phyloP scores from a whole-genome alignment of 2,797 vertebrate species.

The Acanthurus leucopareius region DNA sequence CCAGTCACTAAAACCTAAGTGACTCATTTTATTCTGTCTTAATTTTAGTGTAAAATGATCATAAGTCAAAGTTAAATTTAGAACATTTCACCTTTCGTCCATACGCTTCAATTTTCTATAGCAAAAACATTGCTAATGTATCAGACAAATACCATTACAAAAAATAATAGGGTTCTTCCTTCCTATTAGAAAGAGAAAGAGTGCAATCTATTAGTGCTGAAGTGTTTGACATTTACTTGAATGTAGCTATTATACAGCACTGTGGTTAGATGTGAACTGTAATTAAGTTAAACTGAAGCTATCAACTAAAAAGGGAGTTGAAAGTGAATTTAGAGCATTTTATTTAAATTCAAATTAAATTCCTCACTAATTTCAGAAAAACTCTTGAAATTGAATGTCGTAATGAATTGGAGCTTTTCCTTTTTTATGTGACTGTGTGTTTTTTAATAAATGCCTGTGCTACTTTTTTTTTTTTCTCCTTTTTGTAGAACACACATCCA shows the following conservation, averaged over 20 bases:
- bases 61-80: neutral
- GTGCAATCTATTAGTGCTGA: conserved; percentile 20
- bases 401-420: conserved; percentile 1
- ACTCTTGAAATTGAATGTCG: neutral
- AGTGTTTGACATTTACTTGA: conserved; percentile 34
- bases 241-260: conserved; percentile 28
- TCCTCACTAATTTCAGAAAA: neutral
- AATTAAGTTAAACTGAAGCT: conserved; percentile 33
- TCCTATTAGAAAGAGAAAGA: neutral
- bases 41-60: neutral
- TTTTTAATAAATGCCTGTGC: neutral
- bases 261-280: conserved; percentile 26
- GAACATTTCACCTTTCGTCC: neutral
- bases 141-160: neutral
- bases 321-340: conserved; percentile 27
- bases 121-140: no score
- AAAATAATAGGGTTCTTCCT: conserved; percentile 12
- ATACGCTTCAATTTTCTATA: no score
- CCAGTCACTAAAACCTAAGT: neutral
- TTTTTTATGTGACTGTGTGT: neutral
- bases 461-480: neutral
- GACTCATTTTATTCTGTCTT: neutral
- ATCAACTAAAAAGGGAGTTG: conserved; percentile 27
- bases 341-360: conserved; percentile 20
- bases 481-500: neutral